Evolutionary conservation across 2,113 vertebrate species (phyloP), one percentile per base, ranked within the genome.

Genomic region (Coryphaenoides rupestris): DNA sequence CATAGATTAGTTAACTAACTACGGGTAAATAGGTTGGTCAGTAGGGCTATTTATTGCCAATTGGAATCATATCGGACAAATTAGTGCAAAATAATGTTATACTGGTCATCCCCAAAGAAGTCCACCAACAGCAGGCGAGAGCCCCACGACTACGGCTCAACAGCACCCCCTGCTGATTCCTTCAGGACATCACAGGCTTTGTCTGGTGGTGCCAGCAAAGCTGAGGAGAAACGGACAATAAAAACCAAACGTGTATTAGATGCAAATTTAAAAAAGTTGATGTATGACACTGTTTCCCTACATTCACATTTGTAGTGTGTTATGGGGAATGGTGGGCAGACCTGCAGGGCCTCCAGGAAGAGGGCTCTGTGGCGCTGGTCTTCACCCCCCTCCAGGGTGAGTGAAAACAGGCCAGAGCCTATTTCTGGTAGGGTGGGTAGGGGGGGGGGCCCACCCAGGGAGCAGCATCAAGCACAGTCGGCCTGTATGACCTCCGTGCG

Each of bases 321-420:
- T 7, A 12, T 12, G 9, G n/a, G 33, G 33, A 40, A 40, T 40
- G 33, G 33, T 40, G 88, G 84, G 65, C 89, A 92, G 55, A 77
- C 66, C 47, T 53, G 65, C 19, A 92, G 73, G 55, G 89, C 50
- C 49, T 78, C 70, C 68, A 88, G 60, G 0, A n/a, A 92, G 58
- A 56, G 83, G 64, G 3, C 55, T 60, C 19, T 69, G 50, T 10
- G 83, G 68, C n/a, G 24, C 64, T 81, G 13, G 83, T 86, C 76
- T 53, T 84, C n/a, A 90, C 75, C 2, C 87, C n/a, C 89, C 50
- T 91, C 88, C 63, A 92, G 50, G 15, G 73, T 78, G 67, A 92
- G 84, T 1, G 84, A 88, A 16, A 73, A 21, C 58, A 92, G 74
- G n/a, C 73, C 68, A 4, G 79, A 79, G 19, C 87, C 86, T 61